These are phyloP conservation scores for Grantiella picta DNA, from an alignment of 2,113 vertebrate genomes.

Conservation along the genomic window DNA sequence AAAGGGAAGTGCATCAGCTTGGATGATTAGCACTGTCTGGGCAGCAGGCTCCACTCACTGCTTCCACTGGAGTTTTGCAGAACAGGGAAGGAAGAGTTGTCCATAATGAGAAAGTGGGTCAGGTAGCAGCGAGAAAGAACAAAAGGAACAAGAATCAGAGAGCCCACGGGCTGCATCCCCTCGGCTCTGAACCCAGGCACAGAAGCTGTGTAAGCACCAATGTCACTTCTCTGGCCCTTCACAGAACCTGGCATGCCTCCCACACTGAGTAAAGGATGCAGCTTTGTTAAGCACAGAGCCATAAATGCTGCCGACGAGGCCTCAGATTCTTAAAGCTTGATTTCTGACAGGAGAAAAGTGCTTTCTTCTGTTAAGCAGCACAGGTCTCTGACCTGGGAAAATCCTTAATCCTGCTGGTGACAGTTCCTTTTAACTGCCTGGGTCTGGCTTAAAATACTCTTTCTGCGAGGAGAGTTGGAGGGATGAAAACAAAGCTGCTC, in stretches of 20 bases:
- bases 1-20: not conserved
- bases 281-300: not conserved
- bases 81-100: not conserved
- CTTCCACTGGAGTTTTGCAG: not conserved
- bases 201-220: not conserved
- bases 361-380: constrained; percentile 25
- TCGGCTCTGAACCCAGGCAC: not conserved
- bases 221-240: not conserved
- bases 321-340: not conserved
- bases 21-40: not conserved
- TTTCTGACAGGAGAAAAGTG: constrained; percentile 18
- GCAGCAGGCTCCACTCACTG: not conserved
- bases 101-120: not conserved
- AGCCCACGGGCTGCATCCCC: not conserved
- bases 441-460: constrained; percentile 32
- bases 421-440: constrained; percentile 29
- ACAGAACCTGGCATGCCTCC: not conserved
- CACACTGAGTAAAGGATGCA: fast-evolving
- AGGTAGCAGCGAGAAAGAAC: not conserved
- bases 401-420: constrained; percentile 42
- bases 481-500: not conserved
- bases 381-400: constrained; percentile 47
- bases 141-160: not conserved
- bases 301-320: not conserved
- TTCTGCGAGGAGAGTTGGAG: not conserved